Base-by-base conservation (phyloP, 2,113 vertebrate species). In the Capra hircus region DNA sequence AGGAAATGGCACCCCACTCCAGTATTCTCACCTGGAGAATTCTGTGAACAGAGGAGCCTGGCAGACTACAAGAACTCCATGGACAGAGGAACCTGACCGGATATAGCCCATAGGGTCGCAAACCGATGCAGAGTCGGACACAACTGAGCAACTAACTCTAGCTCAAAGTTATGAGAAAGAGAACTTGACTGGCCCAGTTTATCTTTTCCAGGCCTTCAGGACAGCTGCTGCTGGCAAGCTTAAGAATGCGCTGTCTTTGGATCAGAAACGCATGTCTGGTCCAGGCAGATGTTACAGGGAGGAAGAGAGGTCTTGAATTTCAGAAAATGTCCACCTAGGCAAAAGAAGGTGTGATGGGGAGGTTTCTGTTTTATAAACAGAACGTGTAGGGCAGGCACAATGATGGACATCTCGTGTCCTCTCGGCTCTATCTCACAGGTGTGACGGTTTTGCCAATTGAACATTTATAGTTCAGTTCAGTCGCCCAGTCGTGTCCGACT, bases 161-260 rank as follows among this genome's bases (percentile, higher is more conserved):
- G 57, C 50, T 97, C 55, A 16, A 7, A 55, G 7, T 43, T n/a
- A 77, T 19, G 1, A 85, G 53, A 96, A 82, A 92, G 55, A 92
- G 55, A 88, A 48, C 33, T 21, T 57, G 19, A 57, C 59, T 60
- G 40, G 25, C n/a, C 27, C 7, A 17, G 40, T 50, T 62, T 28
- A 27, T 40, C 40, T 80, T 53, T 80, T 80, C 55, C 78, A 52
- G 43, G 36, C 55, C 4, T 55, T 91, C 2, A 48, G 71, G 60
- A 96, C 12, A 78, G 33, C 7, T 21, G 28, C 23, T 40, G 21
- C 36, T 77, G 50, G n/a, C 25, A 4, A 71, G 64, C 59, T 87
- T 77, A 43, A 91, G 33, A 74, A 85, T 64, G 23, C 53, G 16
- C 78, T n/a, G 0, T 40, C 25, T 88, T 85, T 27, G 89, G 33